Evolutionary conservation across 2,113 vertebrate genomes (phyloP).

Genomic region (Pituophis catenifer): DNA sequence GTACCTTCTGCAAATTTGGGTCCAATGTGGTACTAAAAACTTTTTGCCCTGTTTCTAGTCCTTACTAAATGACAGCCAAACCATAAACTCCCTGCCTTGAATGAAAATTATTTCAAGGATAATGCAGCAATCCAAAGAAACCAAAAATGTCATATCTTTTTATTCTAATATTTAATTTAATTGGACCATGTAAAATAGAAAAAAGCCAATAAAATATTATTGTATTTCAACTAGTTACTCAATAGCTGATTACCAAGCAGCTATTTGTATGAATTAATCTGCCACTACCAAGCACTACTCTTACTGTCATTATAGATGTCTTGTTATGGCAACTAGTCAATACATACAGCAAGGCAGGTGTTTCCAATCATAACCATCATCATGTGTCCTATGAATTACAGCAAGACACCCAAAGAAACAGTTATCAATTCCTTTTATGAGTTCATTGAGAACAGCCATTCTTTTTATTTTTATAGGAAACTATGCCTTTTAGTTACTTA

Average conservation of each 20-base stretch:
- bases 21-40: neutral
- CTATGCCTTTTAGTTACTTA: too few relatives aligned
- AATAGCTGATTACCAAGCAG: neutral
- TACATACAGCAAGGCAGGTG: neutral
- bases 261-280: neutral
- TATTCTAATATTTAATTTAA: neutral
- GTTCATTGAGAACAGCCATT: neutral
- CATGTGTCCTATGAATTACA: too few relatives aligned
- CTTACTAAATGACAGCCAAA: neutral
- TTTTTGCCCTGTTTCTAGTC: neutral
- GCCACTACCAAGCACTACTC: neutral
- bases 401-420: neutral
- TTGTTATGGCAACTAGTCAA: neutral
- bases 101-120: neutral
- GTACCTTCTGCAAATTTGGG: neutral
- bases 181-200: neutral
- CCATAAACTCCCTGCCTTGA: neutral
- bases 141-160: neutral
- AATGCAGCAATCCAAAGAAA: too few relatives aligned
- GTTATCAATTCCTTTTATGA: neutral
- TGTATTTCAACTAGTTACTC: neutral
- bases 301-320: neutral
- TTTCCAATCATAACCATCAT: neutral
- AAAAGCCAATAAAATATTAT: neutral
- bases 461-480: neutral